Percentiles rank a stretch among this genome's conserved stretches.
Evolutionary conservation across 2,113 vertebrate species (phyloP).

Genomic region (Pyxicephalus adspersus): DNA sequence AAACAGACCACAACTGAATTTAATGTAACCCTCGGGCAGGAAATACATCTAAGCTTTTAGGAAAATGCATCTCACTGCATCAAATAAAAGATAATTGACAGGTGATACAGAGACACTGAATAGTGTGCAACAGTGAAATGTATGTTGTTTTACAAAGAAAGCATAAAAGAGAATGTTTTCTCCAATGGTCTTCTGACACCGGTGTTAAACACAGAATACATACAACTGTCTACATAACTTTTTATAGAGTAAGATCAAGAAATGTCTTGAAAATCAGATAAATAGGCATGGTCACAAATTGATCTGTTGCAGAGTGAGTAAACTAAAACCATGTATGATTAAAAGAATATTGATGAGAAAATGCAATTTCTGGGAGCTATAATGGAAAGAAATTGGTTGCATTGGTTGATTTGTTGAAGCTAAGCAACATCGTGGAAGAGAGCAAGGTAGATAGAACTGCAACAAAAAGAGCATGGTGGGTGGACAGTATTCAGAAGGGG

Average conservation of each 20-base stretch:
- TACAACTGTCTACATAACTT: background rate
- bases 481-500: too few species aligned
- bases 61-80: background rate
- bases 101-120: conserved; percentile 18
- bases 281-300: too few species aligned
- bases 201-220: background rate
- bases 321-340: too few species aligned
- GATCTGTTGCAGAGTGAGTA: too few species aligned
- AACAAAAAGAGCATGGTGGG: too few species aligned
- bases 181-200: conserved; percentile 11
- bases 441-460: too few species aligned
- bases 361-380: too few species aligned
- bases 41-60: conserved; percentile 19
- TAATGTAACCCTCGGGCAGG: conserved; percentile 14
- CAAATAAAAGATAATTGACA: background rate
- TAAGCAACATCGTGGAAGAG: too few species aligned
- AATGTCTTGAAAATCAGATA: too few species aligned
- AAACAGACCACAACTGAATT: background rate
- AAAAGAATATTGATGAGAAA: too few species aligned
- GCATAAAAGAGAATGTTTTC: conserved; percentile 17
- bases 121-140: conserved; percentile 17
- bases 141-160: conserved; percentile 37
- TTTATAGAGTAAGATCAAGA: background rate
- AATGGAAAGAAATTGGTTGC: too few species aligned
- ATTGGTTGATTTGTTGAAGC: too few species aligned